phyloP scores from a whole-genome alignment of 2,113 vertebrate genomes.

The Burhinus bistriatus region DNA sequence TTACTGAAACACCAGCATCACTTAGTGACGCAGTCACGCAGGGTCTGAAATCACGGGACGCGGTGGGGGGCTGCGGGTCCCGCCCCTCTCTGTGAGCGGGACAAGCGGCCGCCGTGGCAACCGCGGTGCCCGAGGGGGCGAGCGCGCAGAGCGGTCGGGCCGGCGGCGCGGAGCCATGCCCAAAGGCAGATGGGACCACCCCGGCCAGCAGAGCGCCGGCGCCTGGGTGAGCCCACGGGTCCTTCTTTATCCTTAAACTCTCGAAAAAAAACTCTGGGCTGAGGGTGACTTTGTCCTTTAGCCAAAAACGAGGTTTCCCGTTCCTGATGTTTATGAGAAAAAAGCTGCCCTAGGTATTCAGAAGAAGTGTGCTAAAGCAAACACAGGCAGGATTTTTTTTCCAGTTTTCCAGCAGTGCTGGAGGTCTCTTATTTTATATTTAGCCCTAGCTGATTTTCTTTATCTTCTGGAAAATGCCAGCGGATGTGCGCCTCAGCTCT shows the following conservation, averaged over 20 bases:
- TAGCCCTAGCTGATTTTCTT: not conserved
- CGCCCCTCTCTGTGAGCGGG: accelerated
- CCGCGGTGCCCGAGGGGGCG: not conserved
- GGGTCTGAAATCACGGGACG: not conserved
- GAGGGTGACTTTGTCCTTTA: not conserved
- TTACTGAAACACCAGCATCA: accelerated
- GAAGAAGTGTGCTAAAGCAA: not conserved
- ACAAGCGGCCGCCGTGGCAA: not conserved
- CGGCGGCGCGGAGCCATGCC: slow-evolving; percentile 49
- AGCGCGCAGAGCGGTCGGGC: not conserved
- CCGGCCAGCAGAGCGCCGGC: slow-evolving; percentile 16
- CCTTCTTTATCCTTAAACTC: not conserved
- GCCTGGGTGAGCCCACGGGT: slow-evolving; percentile 72
- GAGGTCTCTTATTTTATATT: not conserved
- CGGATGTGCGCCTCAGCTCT: not conserved
- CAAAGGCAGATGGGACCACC: slow-evolving; percentile 52
- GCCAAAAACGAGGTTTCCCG: accelerated
- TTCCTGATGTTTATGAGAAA: not conserved
- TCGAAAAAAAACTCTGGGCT: accelerated
- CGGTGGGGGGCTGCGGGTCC: no score
- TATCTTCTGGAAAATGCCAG: not conserved
- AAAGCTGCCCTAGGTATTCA: accelerated
- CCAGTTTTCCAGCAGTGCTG: not conserved
- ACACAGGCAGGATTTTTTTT: no score
- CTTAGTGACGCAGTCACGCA: not conserved